Base-by-base conservation (phyloP, 2,797 vertebrate genomes). In the Botia kubotai region DNA sequence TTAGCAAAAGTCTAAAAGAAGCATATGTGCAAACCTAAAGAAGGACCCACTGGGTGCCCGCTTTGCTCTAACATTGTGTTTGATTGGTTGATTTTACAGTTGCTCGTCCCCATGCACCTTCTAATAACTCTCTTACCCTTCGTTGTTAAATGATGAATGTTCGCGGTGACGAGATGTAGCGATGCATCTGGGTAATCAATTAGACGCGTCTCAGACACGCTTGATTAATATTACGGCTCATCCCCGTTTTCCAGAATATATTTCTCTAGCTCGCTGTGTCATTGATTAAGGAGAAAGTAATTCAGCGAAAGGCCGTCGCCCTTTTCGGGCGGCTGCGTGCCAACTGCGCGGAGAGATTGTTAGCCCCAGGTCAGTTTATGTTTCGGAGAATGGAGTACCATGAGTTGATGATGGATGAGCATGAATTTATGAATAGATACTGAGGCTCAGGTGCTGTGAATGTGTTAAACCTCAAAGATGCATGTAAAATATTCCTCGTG, bases 271-370 rank as follows among this genome's bases (percentile, higher is more conserved):
- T 80, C 62, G 67, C 72, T 16, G 43, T 88, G 90, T 89, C 91
- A 92, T 91, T 92, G 90, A 93, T 92, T 92, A 90, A 90, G 88
- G 79, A 69, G 79, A 85, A 87, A 79, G 90, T 87, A 89, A 91
- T 90, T 91, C 84, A 84, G 80, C 77, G 78, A 90, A 92, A 92
- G 89, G 88, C 89, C 87, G 81, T 81, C 50, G 69, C 86, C 89
- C 90, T 89, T 87, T 86, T 73, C 50, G 80, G 81, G 82, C 62
- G 55, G 75, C 83, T 43, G 50, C 82, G 83, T 88, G 87, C 82
- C 83, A 83, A 86, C 76, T 68, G 55, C 65, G 82, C 82, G 87
- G 88, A 89, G 85, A 81, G 86, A 91, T 91, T 88, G 87, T 91
- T 87, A 84, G 89, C 88, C 83, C 0, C 75, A 86, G 86, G 88